Conservation (phyloP, 1,140 invertebrate genomes). For the Drosophila bocqueti region DNA sequence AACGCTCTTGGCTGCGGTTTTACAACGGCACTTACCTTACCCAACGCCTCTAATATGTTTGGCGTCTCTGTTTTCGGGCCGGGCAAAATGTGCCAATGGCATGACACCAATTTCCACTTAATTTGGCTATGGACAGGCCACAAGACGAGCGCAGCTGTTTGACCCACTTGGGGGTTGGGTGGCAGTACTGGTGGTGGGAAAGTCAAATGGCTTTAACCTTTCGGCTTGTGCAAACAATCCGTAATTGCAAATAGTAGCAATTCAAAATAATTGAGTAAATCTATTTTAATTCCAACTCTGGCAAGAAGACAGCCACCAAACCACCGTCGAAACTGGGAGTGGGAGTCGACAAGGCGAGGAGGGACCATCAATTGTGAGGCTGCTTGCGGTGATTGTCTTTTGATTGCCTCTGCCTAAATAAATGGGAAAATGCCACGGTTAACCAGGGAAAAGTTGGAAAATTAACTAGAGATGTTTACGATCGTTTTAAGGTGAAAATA, state of each 20-base stretch:
- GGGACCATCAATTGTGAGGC: conserved; percentile 18
- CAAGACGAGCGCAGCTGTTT: conserved; percentile 58
- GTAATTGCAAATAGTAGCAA: conserved; percentile 68
- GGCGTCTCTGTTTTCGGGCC: conserved; percentile 25
- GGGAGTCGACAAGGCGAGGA: conserved; percentile 12
- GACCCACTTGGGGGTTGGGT: conserved; percentile 65
- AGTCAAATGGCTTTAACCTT: conserved; percentile 76
- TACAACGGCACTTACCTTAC: conserved; percentile 80
- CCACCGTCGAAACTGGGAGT: conserved; percentile 17
- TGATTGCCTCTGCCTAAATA: conserved; percentile 43
- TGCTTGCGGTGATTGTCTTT: conserved; percentile 27
- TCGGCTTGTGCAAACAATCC: conserved; percentile 56
- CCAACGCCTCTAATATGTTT: conserved; percentile 54
- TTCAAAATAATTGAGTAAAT: conserved; percentile 64
- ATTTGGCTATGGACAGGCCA: conserved; percentile 46
- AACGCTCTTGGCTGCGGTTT: conserved; percentile 34
- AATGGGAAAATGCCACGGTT: conserved; percentile 36
- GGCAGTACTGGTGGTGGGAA: conserved; percentile 38
- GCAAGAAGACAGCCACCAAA: conserved; percentile 15
- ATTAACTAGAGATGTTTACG: conserved; percentile 4
- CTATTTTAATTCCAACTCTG: conserved; percentile 40
- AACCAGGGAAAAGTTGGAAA: conserved; percentile 19
- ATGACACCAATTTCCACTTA: conserved; percentile 78
- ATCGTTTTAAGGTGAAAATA: not conserved
- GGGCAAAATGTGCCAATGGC: conserved; percentile 81